A percentile compares a stretch with the other conserved stretches of the same genome.
phyloP scores from a whole-genome alignment of 2,113 vertebrate genomes.

The Ovis canadensis region DNA sequence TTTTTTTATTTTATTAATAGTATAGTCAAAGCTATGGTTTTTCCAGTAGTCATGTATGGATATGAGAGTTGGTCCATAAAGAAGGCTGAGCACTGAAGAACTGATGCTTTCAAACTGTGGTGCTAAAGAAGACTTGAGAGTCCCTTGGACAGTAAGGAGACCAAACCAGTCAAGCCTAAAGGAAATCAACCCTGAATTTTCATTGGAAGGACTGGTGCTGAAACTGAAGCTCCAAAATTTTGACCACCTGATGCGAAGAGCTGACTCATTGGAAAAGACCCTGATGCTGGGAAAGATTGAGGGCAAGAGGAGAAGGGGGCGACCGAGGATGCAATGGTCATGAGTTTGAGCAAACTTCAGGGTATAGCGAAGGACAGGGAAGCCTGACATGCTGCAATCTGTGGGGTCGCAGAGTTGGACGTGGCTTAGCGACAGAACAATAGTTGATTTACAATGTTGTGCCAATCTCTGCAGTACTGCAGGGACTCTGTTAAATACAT shows the following conservation, averaged over 20 bases:
- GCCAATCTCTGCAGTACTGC: not conserved
- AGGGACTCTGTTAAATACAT: not conserved
- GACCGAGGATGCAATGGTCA: not conserved
- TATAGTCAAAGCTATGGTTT: not conserved
- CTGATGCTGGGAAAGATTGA: not conserved
- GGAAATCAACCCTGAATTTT: not conserved
- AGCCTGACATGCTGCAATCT: not conserved
- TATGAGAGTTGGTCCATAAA: not conserved
- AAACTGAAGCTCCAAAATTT: not conserved
- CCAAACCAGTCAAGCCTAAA: not conserved
- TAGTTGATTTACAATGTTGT: not conserved
- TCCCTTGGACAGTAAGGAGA: not conserved
- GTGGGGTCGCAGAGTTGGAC: not conserved
- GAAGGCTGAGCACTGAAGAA: not conserved
- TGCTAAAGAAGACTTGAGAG: not conserved
- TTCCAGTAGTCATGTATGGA: not conserved
- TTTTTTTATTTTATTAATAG: not conserved
- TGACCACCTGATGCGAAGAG: not conserved
- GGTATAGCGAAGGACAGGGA: not conserved
- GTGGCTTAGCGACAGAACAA: not conserved
- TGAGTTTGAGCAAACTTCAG: not conserved
- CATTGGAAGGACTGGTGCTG: not conserved
- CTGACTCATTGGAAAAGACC: not conserved
- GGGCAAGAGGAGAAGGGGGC: not conserved
- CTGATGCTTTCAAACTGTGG: not conserved